Percentiles rank a stretch among this genome's conserved stretches.
Conservation (phyloP, 2,113 vertebrate genomes). For the Eira barbara region DNA sequence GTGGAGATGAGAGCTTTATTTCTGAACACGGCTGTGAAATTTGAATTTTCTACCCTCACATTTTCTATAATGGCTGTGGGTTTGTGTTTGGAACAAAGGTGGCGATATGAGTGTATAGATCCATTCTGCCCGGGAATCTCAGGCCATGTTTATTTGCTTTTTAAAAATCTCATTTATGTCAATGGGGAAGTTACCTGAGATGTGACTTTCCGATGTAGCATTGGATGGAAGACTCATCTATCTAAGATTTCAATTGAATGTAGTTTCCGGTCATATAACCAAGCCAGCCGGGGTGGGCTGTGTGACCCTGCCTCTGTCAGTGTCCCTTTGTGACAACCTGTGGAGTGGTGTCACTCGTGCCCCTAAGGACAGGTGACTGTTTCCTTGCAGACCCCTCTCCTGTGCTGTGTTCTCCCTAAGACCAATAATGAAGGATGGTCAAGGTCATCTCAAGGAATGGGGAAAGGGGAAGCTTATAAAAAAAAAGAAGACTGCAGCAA, state of each 20-base stretch:
- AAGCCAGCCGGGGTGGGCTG: neutral
- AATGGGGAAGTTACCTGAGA: neutral
- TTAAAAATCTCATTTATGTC: neutral
- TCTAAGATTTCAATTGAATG: neutral
- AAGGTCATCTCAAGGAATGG: neutral
- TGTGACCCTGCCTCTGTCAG: fast-evolving
- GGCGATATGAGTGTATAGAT: neutral
- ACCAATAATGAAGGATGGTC: neutral
- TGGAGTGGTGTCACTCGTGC: fast-evolving
- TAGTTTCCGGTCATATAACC: neutral
- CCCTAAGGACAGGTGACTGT: neutral
- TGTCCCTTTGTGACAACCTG: neutral
- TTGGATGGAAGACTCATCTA: neutral
- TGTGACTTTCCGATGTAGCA: neutral
- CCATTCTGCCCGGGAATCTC: neutral
- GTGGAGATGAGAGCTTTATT: neutral
- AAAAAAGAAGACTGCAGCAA: neutral
- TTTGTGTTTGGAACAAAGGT: neutral
- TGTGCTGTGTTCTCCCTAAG: neutral
- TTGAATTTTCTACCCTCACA: neutral
- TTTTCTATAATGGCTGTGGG: neutral
- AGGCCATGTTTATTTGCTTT: neutral
- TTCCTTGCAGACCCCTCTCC: neutral
- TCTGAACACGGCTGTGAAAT: neutral
- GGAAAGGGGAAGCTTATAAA: neutral